phyloP scores from a whole-genome alignment of 2,797 vertebrate species.

The Pipistrellus pipistrellus region DNA sequence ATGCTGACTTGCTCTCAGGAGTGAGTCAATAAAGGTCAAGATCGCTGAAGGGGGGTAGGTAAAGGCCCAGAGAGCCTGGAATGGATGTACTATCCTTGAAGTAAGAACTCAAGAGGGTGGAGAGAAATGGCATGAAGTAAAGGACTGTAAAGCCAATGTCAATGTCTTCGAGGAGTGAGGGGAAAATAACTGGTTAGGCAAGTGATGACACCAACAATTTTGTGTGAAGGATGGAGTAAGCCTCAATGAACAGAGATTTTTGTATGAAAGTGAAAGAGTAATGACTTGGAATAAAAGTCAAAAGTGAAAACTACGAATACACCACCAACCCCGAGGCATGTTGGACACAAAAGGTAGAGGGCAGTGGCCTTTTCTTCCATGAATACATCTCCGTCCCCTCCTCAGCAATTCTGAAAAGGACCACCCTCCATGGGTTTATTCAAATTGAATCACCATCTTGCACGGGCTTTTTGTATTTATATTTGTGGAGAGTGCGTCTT shows the following conservation, averaged over 20 bases:
- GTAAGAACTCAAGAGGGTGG: neutral
- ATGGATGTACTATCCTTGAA: neutral
- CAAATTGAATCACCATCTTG: constrained; percentile 61
- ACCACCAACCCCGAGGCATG: neutral
- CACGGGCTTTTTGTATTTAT: constrained; percentile 44
- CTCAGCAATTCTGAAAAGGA: constrained; percentile 34
- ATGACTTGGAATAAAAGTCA: constrained; percentile 12
- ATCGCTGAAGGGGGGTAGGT: neutral
- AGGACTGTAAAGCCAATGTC: neutral
- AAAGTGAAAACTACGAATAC: neutral
- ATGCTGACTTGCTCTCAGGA: neutral
- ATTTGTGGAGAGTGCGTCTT: constrained; percentile 30
- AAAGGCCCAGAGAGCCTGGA: neutral
- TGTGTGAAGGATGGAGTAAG: neutral
- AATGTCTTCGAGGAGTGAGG: neutral
- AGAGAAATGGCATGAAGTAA: neutral
- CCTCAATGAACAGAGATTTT: constrained; percentile 13
- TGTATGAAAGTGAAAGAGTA: neutral
- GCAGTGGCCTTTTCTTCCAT: neutral
- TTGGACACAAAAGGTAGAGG: neutral
- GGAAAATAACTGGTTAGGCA: neutral
- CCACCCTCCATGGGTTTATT: neutral
- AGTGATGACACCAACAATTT: neutral
- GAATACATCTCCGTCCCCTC: neutral
- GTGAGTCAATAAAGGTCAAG: neutral